These are phyloP conservation scores for Rhizoglyphus robini DNA, from an alignment of 1,140 invertebrate species.

Conservation along the genomic window DNA sequence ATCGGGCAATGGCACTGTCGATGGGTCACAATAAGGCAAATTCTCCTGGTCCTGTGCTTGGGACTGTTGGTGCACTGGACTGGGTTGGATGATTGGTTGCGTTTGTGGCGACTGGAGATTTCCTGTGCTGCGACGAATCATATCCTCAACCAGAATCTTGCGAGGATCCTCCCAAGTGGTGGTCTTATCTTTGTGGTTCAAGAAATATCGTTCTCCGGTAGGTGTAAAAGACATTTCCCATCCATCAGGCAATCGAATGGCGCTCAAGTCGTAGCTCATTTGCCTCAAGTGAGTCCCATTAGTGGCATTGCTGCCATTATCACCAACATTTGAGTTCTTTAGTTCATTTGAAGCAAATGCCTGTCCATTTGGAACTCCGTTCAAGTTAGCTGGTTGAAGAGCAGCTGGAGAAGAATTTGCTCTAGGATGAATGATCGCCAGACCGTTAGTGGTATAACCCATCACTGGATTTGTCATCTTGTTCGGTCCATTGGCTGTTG, in stretches of 20 bases:
- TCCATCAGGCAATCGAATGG: conserved; percentile 67
- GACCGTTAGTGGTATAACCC: conserved; percentile 16
- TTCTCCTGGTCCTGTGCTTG: not conserved
- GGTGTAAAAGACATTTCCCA: conserved; percentile 84
- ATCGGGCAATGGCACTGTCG: conserved; percentile 5
- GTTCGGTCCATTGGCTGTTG: not conserved
- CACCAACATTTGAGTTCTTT: not conserved
- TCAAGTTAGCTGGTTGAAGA: conserved; percentile 51
- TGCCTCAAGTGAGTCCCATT: conserved; percentile 52
- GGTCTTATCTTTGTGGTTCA: conserved; percentile 83
- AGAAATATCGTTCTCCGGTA: conserved; percentile 91
- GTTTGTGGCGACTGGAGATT: not conserved
- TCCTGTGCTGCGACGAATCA: not conserved
- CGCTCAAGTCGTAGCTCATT: conserved; percentile 73
- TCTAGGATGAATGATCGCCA: conserved; percentile 56
- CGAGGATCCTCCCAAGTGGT: conserved; percentile 84
- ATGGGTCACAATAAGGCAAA: conserved; percentile 1
- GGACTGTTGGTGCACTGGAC: not conserved
- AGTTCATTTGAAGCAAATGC: not conserved
- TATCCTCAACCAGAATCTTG: not conserved
- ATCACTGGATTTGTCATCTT: conserved; percentile 14
- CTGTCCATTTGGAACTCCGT: conserved; percentile 34
- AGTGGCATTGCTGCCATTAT: not conserved
- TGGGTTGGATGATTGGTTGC: not conserved
- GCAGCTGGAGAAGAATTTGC: conserved; percentile 90